Percentiles rank a stretch among this genome's conserved stretches.
Evolutionary conservation across 2,888 invertebrate species (phyloP).

Genomic region (Scaptodrosophila latifasciaeformis): DNA sequence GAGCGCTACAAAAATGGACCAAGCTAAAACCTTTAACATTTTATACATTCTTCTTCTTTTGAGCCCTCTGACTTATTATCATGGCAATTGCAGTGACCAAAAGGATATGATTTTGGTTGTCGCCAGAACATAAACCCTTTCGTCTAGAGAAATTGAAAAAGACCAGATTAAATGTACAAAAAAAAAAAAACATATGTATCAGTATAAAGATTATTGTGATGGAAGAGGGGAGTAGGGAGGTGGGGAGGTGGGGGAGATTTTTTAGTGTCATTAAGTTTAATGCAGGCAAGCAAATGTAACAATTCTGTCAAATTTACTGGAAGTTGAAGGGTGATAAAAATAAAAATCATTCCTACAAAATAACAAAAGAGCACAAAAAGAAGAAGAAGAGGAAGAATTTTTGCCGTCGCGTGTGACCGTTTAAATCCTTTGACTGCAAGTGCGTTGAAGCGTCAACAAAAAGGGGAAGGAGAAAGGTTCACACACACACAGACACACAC

Average conservation of each 20-base stretch:
- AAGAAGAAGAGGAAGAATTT: conserved; percentile 14
- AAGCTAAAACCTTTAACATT: no score
- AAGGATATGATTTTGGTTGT: no score
- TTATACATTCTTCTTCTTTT: no score
- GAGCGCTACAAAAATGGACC: no score
- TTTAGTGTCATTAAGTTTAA: conserved; percentile 59
- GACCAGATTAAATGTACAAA: no score
- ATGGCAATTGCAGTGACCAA: no score
- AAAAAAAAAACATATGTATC: conserved; percentile 27
- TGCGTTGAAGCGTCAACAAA: conserved; percentile 30
- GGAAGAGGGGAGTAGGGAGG: background rate
- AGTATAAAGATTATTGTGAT: background rate
- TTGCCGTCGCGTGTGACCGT: conserved; percentile 36
- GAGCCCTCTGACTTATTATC: no score
- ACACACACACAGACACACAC: background rate
- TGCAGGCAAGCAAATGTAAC: conserved; percentile 61
- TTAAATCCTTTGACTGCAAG: conserved; percentile 41
- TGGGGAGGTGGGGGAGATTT: no score
- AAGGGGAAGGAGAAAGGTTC: background rate
- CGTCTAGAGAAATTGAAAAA: no score
- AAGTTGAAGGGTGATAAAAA: no score
- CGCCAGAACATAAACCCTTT: no score
- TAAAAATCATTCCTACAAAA: conserved; percentile 12
- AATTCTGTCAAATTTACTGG: conserved; percentile 67
- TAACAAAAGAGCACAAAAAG: conserved; percentile 1